Base-by-base conservation (phyloP, 1,140 invertebrate species). In the Tetramorium parvispinum region DNA sequence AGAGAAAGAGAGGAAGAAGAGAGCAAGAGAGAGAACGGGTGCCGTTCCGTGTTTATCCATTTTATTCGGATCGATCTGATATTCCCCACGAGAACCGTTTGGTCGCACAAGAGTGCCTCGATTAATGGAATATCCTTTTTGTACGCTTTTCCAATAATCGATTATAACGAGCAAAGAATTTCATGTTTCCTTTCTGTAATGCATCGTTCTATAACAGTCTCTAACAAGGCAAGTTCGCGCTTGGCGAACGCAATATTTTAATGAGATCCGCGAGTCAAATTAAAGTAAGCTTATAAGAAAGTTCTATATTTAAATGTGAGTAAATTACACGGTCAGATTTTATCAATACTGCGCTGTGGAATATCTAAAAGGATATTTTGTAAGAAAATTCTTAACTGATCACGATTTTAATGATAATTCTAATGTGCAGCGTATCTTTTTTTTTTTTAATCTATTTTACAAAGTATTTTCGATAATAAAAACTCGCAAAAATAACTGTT, bases 61-160 rank as follows among this genome's bases (percentile, higher is more conserved):
- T 83, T 75, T 73, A 83, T 73, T 73, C 37, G 61, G 13, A 79
- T 79, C 78, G 53, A 83, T 7, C 24, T n/a, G 27, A 16, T 21
- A 59, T 46, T 18, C n/a, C 32, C 6, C 24, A 18, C 51, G 68
- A 83, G 53, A 61, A 7, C 13, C 40, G 40, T 83, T 68, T 59
- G 46, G 32, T 55, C 16, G 40, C 40, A 55, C 37, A 68, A 68
- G n/a, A 66, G n/a, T 37, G 11, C 13, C 37, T 32, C 61, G 53
- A 73, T 83, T 83, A 83, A 83, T 59, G 53, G 24, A 73, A 83
- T 83, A 83, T 59, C 40, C 40, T 6, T 13, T 49, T 46, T 49
- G 40, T 46, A 51, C 24, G 27, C 40, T 73, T 61, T 73, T 57
- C 43, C 43, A 55, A 57, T 82, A 82, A 61, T 46, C 51, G 18